Evolutionary conservation across 2,113 vertebrate species (phyloP), one percentile per base, ranked within the genome.

Genomic region (Pionites leucogaster): DNA sequence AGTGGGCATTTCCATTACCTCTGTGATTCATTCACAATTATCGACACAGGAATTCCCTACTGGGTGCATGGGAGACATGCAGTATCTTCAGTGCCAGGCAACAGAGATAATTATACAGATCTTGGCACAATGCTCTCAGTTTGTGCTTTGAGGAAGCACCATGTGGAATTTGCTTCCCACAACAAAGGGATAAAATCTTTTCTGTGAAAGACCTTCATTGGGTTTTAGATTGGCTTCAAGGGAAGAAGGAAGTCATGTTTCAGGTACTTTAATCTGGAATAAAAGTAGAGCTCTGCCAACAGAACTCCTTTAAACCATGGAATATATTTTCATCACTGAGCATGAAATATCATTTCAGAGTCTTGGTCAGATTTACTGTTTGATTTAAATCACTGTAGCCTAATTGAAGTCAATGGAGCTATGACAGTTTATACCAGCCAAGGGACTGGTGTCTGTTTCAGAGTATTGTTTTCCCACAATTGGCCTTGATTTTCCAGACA

Each of bases 1-100:
- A 84, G 65, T 65, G 70, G 86, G 35, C 65, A 91, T 93, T 94
- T 94, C 57, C 7, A 1, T 89, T 95, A 69, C 70, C 53, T 92
- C 65, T 91, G 76, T 94, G 88, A 94, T 93, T 93, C 88, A 94
- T 94, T 96, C 92, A 93, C 86, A 91, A 59, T 94, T 94, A 82
- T 3, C 19, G 3, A 68, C 88, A 82, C 86, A 89, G 92, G 86
- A 94, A 92, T 96, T 96, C 86, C 93, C 93, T 86, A 19, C 95
- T 95, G 88, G 19, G 80, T 85, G 74, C 81, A 82, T 59, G 52
- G 72, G 57, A 95, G 83, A 91, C 3, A 1, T 60, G 72, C 50
- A 86, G 5, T 79, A 65, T 82, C 83, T 91, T 89, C 41, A 53
- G 47, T 93, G 93, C 88, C 96, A 96, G 77, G 81, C 65, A 76